Base-by-base conservation (phyloP, 37 sponge, comb jelly and placozoan species). In the Chondrilla cf. caribensis region DNA sequence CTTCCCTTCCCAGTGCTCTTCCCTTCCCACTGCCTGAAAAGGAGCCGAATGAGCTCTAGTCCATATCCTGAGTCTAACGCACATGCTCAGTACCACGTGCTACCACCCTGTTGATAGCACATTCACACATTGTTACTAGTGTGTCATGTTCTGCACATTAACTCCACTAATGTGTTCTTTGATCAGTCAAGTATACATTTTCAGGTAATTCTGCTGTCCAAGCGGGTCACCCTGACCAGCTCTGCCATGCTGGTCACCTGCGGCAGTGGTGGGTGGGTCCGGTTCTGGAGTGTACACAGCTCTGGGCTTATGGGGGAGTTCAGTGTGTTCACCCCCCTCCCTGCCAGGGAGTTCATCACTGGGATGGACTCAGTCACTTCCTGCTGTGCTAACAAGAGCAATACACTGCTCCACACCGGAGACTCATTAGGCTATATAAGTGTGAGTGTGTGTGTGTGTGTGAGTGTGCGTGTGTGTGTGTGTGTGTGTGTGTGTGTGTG, bases 391-490 rank as follows among this genome's bases (percentile, higher is more conserved):
- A 66, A 81, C 54, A 38, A 25, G 3, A 38, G 42, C 38, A 91
- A 87, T 43, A 32, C 37, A 9, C 37, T 64, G 9, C 54, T 95
- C 60, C 29, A 84, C 70, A 89, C 90, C 0, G 96, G 96, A 0
- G 83, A 84, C 83, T 87, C 92, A 15, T 67, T 82, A n/a, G 96
- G 96, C 18, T 92, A 95, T 59, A 38, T 95, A 11, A 91, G 85
- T 85, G 93, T 93, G 25, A 2, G 25, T 28, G 39, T 11, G 29
- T 14, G 37, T 33, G 38, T 72, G 73, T 72, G 22, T 33, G n/a
- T 37, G 37, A 32, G 38, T 72, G 32, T 21, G n/a, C 9, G 38
- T 21, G 38, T 72, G 38, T 36, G 38, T 38, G 39, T 40, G 43
- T 76, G n/a, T 17, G 37, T 38, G 47, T 76, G 47, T 41, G 47